Conservation (phyloP, 2,888 invertebrate genomes). For the Osmoderma eremita region DNA sequence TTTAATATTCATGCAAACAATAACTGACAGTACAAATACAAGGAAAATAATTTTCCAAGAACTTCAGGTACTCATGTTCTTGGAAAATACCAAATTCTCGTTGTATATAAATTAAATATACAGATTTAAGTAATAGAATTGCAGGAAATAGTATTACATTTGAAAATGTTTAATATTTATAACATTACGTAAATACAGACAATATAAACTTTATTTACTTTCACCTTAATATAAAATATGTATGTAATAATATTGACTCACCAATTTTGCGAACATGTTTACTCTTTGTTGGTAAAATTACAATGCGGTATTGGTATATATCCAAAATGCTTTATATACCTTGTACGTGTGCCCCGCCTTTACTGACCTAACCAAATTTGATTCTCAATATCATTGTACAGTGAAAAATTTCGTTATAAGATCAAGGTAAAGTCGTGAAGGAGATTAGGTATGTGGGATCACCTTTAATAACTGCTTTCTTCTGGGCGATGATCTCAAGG, state of each 20-base stretch:
- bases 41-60: no score
- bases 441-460: slow-evolving; percentile 19
- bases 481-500: slow-evolving; percentile 31
- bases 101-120: neutral
- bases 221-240: no score
- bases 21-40: no score
- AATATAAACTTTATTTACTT: no score
- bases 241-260: slow-evolving; percentile 52
- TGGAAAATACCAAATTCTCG: neutral
- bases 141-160: no score
- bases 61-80: no score
- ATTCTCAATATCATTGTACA: slow-evolving; percentile 41
- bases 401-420: slow-evolving; percentile 41
- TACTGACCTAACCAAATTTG: slow-evolving; percentile 40
- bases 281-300: slow-evolving; percentile 54
- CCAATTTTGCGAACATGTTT: slow-evolving; percentile 64
- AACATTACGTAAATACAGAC: neutral
- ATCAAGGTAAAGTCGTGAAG: slow-evolving; percentile 39
- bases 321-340: slow-evolving; percentile 57
- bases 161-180: no score
- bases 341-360: slow-evolving; percentile 56
- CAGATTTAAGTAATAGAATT: neutral
- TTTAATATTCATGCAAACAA: no score
- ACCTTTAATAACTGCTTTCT: slow-evolving; percentile 21
- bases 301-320: slow-evolving; percentile 54